Percentiles rank a stretch among this genome's conserved stretches.
Conservation (phyloP, 2,113 vertebrate genomes). For the Scomber japonicus region DNA sequence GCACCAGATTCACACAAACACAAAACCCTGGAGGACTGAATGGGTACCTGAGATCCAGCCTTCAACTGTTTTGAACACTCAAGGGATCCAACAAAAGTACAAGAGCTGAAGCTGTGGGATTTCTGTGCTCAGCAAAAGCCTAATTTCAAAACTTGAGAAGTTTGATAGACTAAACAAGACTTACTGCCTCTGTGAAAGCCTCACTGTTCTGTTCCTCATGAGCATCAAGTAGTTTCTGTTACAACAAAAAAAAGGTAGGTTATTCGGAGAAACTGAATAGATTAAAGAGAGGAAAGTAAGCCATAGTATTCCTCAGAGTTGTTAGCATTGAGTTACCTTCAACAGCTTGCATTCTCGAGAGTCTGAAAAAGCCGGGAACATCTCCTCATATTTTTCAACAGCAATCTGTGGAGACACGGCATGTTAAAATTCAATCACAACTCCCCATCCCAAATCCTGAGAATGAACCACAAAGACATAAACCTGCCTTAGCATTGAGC, state of each 20-base stretch:
- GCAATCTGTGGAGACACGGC: conserved; percentile 87
- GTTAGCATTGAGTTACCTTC: conserved; percentile 86
- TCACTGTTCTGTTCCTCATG: conserved; percentile 97
- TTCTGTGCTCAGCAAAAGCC: not conserved
- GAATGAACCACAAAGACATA: fast-evolving
- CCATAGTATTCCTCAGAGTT: not conserved
- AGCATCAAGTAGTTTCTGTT: conserved; percentile 96
- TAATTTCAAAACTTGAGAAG: conserved; percentile 27
- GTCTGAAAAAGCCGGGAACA: conserved; percentile 98
- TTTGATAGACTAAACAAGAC: conserved; percentile 58
- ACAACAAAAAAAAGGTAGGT: conserved; percentile 40
- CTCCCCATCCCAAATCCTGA: not conserved
- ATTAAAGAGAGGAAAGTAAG: conserved; percentile 2
- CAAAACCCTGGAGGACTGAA: conserved; percentile 27
- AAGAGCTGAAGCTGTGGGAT: not conserved
- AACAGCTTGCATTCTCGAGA: conserved; percentile 98
- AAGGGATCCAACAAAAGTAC: conserved; percentile 35
- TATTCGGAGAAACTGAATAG: conserved; percentile 22
- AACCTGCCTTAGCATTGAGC: conserved; percentile 93
- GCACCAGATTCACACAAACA: conserved; percentile 20
- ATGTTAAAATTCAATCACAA: not conserved
- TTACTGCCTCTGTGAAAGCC: conserved; percentile 97
- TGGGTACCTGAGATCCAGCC: conserved; percentile 6
- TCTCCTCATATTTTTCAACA: conserved; percentile 97
- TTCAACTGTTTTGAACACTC: conserved; percentile 22